These are phyloP conservation scores for Charanyca ferruginea DNA, from an alignment of 2,888 invertebrate genomes.

Conservation along the genomic window DNA sequence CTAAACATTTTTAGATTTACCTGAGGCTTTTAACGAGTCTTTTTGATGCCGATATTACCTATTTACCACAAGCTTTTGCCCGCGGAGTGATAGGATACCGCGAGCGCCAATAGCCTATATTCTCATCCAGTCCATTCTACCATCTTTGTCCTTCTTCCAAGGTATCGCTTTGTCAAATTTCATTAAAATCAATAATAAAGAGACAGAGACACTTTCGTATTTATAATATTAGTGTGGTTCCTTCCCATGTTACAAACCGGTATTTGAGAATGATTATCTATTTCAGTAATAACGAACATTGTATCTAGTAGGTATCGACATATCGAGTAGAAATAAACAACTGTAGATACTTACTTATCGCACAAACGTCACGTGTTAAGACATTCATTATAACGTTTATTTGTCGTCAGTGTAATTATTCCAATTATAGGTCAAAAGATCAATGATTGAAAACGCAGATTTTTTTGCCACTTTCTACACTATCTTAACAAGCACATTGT, in stretches of 20 bases:
- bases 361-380: constrained; percentile 51
- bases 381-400: constrained; percentile 33
- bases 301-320: constrained; percentile 38
- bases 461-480: constrained; percentile 24
- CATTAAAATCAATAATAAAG: too few relatives aligned
- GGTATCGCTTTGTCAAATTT: background rate
- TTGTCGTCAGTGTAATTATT: constrained; percentile 30
- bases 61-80: background rate
- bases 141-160: too few relatives aligned
- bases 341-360: constrained; percentile 49
- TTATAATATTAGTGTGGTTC: background rate
- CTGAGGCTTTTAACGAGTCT: constrained; percentile 14
- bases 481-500: constrained; percentile 6
- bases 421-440: constrained; percentile 48
- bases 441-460: constrained; percentile 22
- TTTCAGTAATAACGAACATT: constrained; percentile 31
- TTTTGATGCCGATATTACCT: background rate
- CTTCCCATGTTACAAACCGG: background rate
- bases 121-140: too few relatives aligned
- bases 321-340: constrained; percentile 49
- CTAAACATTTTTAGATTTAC: constrained; percentile 5
- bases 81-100: too few relatives aligned
- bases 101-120: too few relatives aligned
- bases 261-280: constrained; percentile 19
- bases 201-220: too few relatives aligned